Evolutionary conservation across 2,113 vertebrate species (phyloP).

Genomic region (Rhabdomys dilectus): DNA sequence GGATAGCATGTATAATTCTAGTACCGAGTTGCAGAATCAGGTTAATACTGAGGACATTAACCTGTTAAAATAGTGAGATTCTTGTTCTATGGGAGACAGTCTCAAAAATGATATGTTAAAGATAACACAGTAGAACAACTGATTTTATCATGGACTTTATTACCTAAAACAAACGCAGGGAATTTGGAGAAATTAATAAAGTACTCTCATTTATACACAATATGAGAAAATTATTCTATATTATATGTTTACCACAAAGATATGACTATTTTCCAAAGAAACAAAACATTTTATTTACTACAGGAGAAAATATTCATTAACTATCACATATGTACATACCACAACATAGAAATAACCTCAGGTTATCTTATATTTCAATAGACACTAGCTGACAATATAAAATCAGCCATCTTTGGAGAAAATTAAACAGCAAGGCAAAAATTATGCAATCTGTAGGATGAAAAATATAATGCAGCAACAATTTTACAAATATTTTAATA

Average conservation of each 20-base stretch:
- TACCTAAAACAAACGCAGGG: background rate
- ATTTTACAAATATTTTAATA: background rate
- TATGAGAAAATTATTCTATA: background rate
- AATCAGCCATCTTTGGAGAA: background rate
- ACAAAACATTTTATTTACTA: too few relatives aligned
- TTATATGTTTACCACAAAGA: background rate
- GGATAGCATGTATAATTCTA: background rate
- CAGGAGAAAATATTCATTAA: too few relatives aligned
- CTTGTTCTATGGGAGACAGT: background rate
- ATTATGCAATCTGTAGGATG: background rate
- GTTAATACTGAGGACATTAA: too few relatives aligned
- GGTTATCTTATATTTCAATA: background rate
- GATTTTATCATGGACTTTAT: background rate
- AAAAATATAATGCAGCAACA: background rate
- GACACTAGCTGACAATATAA: background rate
- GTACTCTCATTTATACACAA: background rate
- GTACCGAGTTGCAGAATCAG: background rate
- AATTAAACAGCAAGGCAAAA: background rate
- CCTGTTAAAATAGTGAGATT: background rate
- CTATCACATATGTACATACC: too few relatives aligned
- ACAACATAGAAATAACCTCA: too few relatives aligned
- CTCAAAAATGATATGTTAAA: background rate
- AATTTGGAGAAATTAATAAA: too few relatives aligned
- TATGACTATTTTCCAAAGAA: too few relatives aligned
- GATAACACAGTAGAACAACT: background rate